phyloP scores from a whole-genome alignment of 2,888 invertebrate species.

The Sussaba pulchella region DNA sequence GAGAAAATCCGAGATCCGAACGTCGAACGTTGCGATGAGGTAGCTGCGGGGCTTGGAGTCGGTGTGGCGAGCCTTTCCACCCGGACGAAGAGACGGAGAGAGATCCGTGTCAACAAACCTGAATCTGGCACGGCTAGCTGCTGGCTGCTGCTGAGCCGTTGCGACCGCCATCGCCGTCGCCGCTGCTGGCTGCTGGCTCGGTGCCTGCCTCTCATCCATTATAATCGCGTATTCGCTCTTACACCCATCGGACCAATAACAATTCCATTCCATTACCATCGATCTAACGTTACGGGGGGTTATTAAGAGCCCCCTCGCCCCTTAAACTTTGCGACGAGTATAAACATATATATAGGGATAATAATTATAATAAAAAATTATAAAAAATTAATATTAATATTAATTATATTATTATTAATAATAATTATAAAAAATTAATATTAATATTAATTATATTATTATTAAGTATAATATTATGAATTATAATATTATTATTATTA shows the following conservation, averaged over 20 bases:
- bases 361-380: too few species aligned
- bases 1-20: slow-evolving; percentile 23
- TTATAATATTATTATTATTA: too few species aligned
- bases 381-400: too few species aligned
- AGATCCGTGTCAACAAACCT: slow-evolving; percentile 80
- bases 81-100: slow-evolving; percentile 68
- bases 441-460: too few species aligned
- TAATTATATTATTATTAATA: too few species aligned
- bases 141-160: slow-evolving; percentile 61
- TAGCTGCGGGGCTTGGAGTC: slow-evolving; percentile 28
- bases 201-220: slow-evolving; percentile 72
- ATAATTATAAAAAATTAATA: too few species aligned
- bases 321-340: slow-evolving; percentile 2
- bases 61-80: slow-evolving; percentile 71
- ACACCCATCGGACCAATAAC: slow-evolving; percentile 69
- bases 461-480: too few species aligned
- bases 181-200: slow-evolving; percentile 45
- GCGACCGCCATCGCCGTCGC: slow-evolving; percentile 46
- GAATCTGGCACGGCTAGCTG: slow-evolving; percentile 75
- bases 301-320: too few species aligned
- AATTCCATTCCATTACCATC: slow-evolving; percentile 43
- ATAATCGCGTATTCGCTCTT: slow-evolving; percentile 70
- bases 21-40: slow-evolving; percentile 46
- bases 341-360: slow-evolving; percentile 9
- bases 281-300: too few species aligned